phyloP scores from a whole-genome alignment of 2,113 vertebrate genomes.

The Heterocephalus glaber region DNA sequence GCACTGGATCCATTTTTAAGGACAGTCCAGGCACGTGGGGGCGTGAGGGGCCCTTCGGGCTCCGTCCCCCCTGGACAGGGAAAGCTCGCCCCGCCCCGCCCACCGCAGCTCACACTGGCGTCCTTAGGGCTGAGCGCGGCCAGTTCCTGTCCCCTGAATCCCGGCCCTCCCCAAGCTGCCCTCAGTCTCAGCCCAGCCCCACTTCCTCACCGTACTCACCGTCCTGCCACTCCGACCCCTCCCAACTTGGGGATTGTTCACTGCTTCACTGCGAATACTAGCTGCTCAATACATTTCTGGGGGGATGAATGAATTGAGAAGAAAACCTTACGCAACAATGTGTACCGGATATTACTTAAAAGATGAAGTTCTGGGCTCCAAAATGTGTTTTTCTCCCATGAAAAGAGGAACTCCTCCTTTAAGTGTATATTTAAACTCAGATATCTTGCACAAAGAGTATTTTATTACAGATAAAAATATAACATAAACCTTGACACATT shows the following conservation, averaged over 20 bases:
- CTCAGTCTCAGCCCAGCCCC: background rate
- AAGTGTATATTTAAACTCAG: background rate
- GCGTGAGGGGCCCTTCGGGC: background rate
- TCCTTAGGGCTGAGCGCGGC: background rate
- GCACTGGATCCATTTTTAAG: background rate
- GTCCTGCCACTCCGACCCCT: background rate
- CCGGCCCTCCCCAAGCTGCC: background rate
- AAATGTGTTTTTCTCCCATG: background rate
- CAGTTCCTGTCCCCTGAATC: background rate
- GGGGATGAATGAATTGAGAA: background rate
- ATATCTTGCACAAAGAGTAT: slow-evolving; percentile 17
- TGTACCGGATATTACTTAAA: background rate
- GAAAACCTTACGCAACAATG: slow-evolving; percentile 1
- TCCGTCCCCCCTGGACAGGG: background rate
- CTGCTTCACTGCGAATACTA: background rate
- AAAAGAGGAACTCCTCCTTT: background rate
- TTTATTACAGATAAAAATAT: slow-evolving; percentile 57
- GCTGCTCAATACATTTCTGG: background rate
- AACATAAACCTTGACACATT: slow-evolving; percentile 55
- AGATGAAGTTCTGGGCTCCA: background rate
- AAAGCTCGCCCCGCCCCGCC: no score
- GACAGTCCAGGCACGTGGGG: background rate
- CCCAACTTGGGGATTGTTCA: background rate
- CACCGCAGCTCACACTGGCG: no score
- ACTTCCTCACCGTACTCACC: background rate